A percentile compares a stretch with the other conserved stretches of the same genome.
These are phyloP conservation scores for Panurus biarmicus DNA, from an alignment of 2,113 vertebrate genomes.

Conservation along the genomic window DNA sequence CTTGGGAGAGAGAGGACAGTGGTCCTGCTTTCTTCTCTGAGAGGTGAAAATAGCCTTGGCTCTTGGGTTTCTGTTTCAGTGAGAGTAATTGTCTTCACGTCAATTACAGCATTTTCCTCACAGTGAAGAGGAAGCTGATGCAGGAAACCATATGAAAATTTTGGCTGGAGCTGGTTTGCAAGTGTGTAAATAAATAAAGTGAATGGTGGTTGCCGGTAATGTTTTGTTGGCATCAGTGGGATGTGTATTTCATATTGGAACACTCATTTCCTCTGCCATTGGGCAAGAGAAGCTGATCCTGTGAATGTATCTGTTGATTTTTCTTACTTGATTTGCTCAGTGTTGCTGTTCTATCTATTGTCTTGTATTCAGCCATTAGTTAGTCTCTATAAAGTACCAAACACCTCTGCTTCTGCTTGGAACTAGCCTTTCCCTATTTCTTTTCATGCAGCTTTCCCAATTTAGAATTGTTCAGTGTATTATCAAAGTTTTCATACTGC, in stretches of 20 bases:
- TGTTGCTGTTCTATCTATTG: not conserved
- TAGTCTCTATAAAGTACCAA: not conserved
- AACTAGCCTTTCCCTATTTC: not conserved
- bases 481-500: not conserved
- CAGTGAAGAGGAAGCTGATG: not conserved
- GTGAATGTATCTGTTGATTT: not conserved
- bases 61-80: not conserved
- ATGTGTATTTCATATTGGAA: not conserved
- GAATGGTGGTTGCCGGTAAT: not conserved
- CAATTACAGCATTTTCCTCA: rapidly evolving
- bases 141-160: not conserved
- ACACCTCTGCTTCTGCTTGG: not conserved
- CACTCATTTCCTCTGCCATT: not conserved
- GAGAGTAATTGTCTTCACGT: not conserved
- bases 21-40: not conserved
- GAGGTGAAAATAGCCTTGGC: not conserved
- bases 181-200: not conserved
- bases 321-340: not conserved
- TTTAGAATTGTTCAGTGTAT: not conserved
- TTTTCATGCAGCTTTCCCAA: not conserved
- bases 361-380: not conserved
- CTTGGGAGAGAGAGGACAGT: not conserved
- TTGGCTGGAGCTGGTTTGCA: not conserved
- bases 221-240: not conserved
- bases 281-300: not conserved